phyloP scores from a whole-genome alignment of 2,888 invertebrate species.

The Ctena decussata region DNA sequence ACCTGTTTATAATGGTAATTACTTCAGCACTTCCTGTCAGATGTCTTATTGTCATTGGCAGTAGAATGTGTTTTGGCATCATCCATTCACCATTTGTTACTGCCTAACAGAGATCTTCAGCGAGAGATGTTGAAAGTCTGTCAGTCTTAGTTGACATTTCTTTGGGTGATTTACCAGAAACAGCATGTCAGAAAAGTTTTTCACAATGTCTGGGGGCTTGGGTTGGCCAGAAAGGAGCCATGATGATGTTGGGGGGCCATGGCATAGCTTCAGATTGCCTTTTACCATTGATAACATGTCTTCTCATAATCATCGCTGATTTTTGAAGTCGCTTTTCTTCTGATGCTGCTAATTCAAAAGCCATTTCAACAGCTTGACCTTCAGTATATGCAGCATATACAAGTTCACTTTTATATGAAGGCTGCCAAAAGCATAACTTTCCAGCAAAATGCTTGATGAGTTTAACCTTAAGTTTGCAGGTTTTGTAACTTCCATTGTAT shows the following conservation, averaged over 20 bases:
- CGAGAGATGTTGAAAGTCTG: conserved; percentile 4
- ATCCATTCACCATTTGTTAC: conserved; percentile 17
- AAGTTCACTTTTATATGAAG: background rate
- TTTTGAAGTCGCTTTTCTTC: conserved; percentile 25
- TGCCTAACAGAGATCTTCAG: conserved; percentile 27
- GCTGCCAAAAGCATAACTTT: background rate
- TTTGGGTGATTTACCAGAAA: background rate
- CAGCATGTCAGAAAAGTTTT: background rate
- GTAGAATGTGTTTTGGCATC: conserved; percentile 32
- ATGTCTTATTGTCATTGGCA: conserved; percentile 30
- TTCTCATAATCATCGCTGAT: conserved; percentile 9
- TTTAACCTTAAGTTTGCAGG: conserved; percentile 51
- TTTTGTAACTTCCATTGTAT: conserved; percentile 56
- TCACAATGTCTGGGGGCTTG: background rate
- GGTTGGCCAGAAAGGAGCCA: background rate
- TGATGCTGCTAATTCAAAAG: conserved; percentile 54
- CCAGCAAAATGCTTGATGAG: conserved; percentile 13
- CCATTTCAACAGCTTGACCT: conserved; percentile 25
- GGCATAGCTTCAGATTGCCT: background rate
- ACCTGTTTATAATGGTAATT: conserved; percentile 24
- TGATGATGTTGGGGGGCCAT: conserved; percentile 28
- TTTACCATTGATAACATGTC: background rate
- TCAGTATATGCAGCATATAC: background rate
- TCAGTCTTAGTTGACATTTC: background rate
- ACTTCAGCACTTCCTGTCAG: conserved; percentile 26